These are phyloP conservation scores for Drosophila bunnanda DNA, from an alignment of 2,888 invertebrate genomes.

Conservation along the genomic window DNA sequence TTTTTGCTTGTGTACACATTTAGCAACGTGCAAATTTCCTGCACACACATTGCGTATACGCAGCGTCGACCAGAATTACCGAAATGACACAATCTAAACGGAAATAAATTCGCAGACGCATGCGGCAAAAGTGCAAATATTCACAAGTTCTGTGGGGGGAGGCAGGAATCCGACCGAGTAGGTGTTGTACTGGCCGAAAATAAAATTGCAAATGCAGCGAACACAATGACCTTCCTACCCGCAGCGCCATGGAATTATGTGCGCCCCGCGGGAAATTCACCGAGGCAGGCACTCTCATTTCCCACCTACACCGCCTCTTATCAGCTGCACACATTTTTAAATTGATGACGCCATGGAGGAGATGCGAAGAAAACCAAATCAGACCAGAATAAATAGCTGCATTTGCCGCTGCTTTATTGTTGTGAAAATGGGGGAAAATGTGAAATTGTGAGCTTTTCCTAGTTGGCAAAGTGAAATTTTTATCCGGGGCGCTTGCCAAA, in stretches of 20 bases:
- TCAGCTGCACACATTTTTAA: conserved; percentile 59
- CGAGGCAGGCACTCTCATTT: conserved; percentile 18
- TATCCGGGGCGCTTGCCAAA: conserved; percentile 53
- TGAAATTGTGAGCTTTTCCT: conserved; percentile 63
- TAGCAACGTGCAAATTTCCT: conserved; percentile 15
- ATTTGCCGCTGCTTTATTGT: conserved; percentile 37
- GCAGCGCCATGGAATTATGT: conserved; percentile 53
- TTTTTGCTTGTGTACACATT: conserved; percentile 23
- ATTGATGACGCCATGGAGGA: conserved; percentile 69
- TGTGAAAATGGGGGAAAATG: conserved; percentile 34
- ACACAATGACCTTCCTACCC: conserved; percentile 71
- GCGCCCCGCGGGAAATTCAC: conserved; percentile 1
- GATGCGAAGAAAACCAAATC: conserved; percentile 20
- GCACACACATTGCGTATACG: conserved; percentile 69
- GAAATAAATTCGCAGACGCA: conserved; percentile 71
- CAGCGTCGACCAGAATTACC: conserved; percentile 70
- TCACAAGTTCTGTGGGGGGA: conserved; percentile 5
- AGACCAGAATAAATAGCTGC: conserved; percentile 19
- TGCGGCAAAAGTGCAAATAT: conserved; percentile 59
- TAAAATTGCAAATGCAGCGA: conserved; percentile 59
- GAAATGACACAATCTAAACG: conserved; percentile 79
- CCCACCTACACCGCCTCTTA: conserved; percentile 32
- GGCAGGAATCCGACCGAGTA: conserved; percentile 1
- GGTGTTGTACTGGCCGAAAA: conserved; percentile 32
- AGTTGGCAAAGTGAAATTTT: conserved; percentile 68